Percentiles rank a stretch among this genome's conserved stretches.
These are phyloP conservation scores for Odontesthes bonariensis DNA, from an alignment of 2,113 vertebrate species.

Conservation along the genomic window DNA sequence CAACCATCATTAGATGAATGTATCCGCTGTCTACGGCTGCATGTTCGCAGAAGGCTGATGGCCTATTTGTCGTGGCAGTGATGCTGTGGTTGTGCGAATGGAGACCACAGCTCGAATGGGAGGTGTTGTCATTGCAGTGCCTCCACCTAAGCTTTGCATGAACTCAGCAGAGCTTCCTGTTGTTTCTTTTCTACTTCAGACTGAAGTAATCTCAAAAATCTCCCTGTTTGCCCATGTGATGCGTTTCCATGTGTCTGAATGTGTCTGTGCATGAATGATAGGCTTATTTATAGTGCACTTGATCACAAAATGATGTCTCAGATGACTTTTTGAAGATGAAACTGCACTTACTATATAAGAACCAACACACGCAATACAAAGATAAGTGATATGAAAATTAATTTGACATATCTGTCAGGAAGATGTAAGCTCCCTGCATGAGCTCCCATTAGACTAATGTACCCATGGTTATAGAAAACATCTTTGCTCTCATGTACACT, in stretches of 20 bases:
- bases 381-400: not conserved
- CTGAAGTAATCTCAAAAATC: slow-evolving; percentile 53
- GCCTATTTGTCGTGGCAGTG: slow-evolving; percentile 38
- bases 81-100: slow-evolving; percentile 50
- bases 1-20: not conserved
- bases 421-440: not conserved
- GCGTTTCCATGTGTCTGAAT: slow-evolving; percentile 2
- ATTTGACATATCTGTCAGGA: not conserved
- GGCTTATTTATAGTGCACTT: slow-evolving; percentile 29
- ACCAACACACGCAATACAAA: not conserved
- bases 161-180: slow-evolving; percentile 68
- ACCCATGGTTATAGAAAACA: not conserved
- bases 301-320: not conserved
- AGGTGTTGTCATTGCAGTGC: slow-evolving; percentile 68
- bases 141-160: slow-evolving; percentile 47
- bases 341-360: not conserved
- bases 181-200: slow-evolving; percentile 61
- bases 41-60: not conserved
- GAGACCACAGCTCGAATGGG: slow-evolving; percentile 56
- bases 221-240: slow-evolving; percentile 21
- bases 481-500: too few species aligned
- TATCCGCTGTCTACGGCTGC: slow-evolving; percentile 11
- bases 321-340: not conserved
- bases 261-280: not conserved
- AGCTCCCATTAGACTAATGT: not conserved